These are phyloP conservation scores for Saturnia pavonia DNA, from an alignment of 2,888 invertebrate species.

Conservation along the genomic window DNA sequence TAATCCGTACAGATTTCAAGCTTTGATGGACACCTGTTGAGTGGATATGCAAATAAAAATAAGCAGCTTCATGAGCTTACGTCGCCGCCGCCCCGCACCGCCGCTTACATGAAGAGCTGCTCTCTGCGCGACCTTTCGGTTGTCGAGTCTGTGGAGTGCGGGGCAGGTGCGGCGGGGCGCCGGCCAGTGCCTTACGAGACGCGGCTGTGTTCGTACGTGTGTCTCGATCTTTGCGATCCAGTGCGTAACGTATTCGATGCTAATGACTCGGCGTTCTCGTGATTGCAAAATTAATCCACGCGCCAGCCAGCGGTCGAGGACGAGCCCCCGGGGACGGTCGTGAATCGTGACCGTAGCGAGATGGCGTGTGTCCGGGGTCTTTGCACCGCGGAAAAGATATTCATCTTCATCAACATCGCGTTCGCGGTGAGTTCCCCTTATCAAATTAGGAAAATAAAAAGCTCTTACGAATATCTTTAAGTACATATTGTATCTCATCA, in stretches of 20 bases:
- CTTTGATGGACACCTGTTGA: background rate
- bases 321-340: conserved; percentile 2
- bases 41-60: background rate
- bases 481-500: background rate
- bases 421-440: conserved; percentile 61
- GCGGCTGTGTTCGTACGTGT: conserved; percentile 27
- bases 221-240: conserved; percentile 21
- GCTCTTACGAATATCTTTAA: background rate
- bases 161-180: conserved; percentile 18
- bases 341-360: conserved; percentile 24
- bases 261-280: conserved; percentile 12
- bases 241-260: conserved; percentile 14
- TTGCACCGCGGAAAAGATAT: conserved; percentile 69
- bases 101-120: background rate
- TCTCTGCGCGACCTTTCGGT: background rate
- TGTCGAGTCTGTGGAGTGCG: background rate
- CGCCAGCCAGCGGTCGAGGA: background rate
- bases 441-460: background rate
- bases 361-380: conserved; percentile 65
- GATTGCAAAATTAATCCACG: conserved; percentile 9
- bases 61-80: conserved; percentile 3
- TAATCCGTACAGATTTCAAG: background rate
- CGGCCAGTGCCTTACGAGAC: conserved; percentile 67
- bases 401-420: conserved; percentile 76
- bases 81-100: background rate